Percentiles rank a stretch among this genome's conserved stretches.
Conservation (phyloP, 2,888 invertebrate genomes). For the Galeruca laticollis region DNA sequence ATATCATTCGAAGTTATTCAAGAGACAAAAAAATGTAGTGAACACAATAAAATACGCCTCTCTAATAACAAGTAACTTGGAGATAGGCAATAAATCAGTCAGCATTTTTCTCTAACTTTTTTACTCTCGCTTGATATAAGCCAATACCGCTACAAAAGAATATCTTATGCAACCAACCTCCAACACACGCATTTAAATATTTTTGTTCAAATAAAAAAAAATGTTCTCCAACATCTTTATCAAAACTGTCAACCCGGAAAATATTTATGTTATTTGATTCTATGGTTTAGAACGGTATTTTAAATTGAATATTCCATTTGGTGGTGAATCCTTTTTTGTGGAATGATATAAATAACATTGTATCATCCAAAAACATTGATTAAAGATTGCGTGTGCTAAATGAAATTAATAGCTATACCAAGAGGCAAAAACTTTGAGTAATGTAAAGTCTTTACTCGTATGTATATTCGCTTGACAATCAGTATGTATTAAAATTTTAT, state of each 20-base stretch:
- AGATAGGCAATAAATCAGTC: constrained; percentile 5
- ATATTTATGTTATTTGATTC: constrained; percentile 9
- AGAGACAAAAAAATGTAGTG: not conserved
- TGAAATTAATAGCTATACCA: too few species aligned
- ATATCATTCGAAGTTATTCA: not conserved
- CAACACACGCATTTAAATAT: constrained; percentile 3
- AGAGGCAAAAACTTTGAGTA: too few species aligned
- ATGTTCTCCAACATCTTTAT: not conserved
- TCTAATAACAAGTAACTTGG: not conserved
- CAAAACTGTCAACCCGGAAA: constrained; percentile 1
- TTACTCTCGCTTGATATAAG: not conserved
- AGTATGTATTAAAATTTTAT: too few species aligned
- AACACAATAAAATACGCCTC: not conserved
- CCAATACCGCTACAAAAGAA: not conserved
- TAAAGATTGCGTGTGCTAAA: too few species aligned
- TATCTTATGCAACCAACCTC: not conserved
- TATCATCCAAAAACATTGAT: too few species aligned
- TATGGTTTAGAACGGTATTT: not conserved
- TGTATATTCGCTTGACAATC: too few species aligned
- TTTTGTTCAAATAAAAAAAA: not conserved
- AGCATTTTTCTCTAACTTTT: not conserved
- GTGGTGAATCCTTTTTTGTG: not conserved
- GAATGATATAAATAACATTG: too few species aligned
- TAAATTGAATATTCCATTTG: not conserved
- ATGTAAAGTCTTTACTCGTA: too few species aligned